A percentile compares a stretch with the other conserved stretches of the same genome.
These are phyloP conservation scores for Bos indicus DNA, from an alignment of 2,113 vertebrate genomes.

Conservation along the genomic window DNA sequence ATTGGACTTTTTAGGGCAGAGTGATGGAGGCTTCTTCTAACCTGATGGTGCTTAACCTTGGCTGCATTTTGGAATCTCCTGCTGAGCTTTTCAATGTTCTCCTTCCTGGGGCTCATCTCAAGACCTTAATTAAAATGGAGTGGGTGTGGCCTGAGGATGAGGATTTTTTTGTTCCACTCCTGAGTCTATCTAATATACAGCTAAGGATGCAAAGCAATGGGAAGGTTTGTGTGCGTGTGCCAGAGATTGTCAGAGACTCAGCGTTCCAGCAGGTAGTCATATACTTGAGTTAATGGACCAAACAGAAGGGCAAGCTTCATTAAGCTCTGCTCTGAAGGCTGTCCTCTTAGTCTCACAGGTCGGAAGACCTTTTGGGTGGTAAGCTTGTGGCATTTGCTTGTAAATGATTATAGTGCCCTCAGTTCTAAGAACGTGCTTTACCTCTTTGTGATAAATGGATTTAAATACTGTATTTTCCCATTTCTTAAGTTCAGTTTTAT, in stretches of 20 bases:
- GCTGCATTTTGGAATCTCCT: neutral
- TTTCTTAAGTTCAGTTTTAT: neutral
- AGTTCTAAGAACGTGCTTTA: neutral
- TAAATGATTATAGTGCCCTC: neutral
- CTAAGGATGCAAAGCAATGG: neutral
- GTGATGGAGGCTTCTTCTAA: neutral
- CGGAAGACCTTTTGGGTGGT: neutral
- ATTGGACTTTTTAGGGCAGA: neutral
- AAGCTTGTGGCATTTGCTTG: neutral
- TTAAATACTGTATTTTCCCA: neutral
- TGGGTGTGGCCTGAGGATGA: neutral
- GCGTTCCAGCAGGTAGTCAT: neutral
- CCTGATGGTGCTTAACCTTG: neutral
- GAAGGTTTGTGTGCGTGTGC: neutral
- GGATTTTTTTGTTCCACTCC: neutral
- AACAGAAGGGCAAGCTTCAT: neutral
- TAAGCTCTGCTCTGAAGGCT: neutral
- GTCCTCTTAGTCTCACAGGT: neutral
- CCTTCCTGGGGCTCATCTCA: neutral
- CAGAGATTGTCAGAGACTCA: neutral
- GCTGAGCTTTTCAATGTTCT: neutral
- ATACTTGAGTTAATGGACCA: neutral
- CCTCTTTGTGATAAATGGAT: neutral
- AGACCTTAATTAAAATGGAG: neutral
- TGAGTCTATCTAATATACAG: neutral